phyloP scores from a whole-genome alignment of 1,140 invertebrate species.

The Eciton burchellii region DNA sequence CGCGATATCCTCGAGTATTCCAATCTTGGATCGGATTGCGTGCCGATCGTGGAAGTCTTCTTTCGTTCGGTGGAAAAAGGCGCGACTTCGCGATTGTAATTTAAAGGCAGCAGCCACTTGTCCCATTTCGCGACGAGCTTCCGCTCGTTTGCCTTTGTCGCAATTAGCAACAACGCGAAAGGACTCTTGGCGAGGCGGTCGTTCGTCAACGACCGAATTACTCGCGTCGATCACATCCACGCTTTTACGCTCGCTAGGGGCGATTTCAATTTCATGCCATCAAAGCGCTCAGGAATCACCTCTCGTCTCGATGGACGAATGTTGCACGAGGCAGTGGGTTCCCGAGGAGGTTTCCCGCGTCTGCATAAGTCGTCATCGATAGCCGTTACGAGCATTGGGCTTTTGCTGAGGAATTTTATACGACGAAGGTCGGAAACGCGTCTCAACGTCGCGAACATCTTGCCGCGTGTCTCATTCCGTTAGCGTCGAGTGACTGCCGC shows the following conservation, averaged over 20 bases:
- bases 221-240: neutral
- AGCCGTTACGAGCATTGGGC: conserved; percentile 7
- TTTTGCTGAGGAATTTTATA: conserved; percentile 43
- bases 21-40: conserved; percentile 12
- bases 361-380: conserved; percentile 41
- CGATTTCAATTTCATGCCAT: neutral
- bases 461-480: neutral
- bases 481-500: conserved; percentile 9
- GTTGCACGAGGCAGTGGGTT: too few relatives aligned
- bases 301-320: neutral
- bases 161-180: conserved; percentile 53
- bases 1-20: conserved; percentile 3
- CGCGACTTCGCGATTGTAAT: conserved; percentile 46
- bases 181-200: neutral
- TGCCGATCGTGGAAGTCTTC: neutral
- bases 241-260: neutral
- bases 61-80: conserved; percentile 25
- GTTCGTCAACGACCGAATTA: conserved; percentile 41
- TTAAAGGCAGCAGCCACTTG: conserved; percentile 47
- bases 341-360: conserved; percentile 5
- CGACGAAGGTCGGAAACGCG: conserved; percentile 24
- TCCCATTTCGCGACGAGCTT: conserved; percentile 51
- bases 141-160: conserved; percentile 45
- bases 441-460: conserved; percentile 22
- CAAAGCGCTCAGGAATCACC: neutral